phyloP scores from a whole-genome alignment of 2,113 vertebrate species.

The Camelus dromedarius region DNA sequence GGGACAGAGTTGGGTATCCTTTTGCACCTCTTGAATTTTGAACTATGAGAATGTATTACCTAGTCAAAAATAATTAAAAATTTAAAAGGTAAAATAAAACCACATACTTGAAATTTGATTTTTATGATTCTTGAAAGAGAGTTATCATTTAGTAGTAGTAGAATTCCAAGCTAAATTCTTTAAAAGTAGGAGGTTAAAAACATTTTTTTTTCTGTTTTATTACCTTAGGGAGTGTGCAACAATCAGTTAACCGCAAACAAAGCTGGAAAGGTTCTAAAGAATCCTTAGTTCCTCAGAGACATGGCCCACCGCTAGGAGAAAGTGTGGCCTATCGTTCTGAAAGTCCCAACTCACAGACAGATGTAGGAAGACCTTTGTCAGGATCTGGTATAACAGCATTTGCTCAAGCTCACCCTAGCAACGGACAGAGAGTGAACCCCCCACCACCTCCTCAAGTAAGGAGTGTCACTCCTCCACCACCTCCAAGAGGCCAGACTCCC shows the following conservation, averaged over 20 bases:
- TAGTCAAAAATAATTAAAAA: slow-evolving; percentile 40
- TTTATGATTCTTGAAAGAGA: slow-evolving; percentile 51
- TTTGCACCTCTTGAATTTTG: slow-evolving; percentile 49
- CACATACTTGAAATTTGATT: slow-evolving; percentile 35
- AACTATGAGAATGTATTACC: background rate
- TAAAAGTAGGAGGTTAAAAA: slow-evolving; percentile 55
- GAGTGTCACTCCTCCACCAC: slow-evolving; percentile 94
- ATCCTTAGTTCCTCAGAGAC: slow-evolving; percentile 93
- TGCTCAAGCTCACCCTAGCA: slow-evolving; percentile 90
- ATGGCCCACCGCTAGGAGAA: slow-evolving; percentile 91
- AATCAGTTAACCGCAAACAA: slow-evolving; percentile 92
- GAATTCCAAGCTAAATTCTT: slow-evolving; percentile 58
- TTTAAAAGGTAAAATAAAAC: slow-evolving; percentile 47
- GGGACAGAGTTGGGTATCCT: background rate
- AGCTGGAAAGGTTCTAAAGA: slow-evolving; percentile 99
- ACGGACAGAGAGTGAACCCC: slow-evolving; percentile 93
- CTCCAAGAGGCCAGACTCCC: slow-evolving; percentile 91
- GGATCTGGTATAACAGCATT: slow-evolving; percentile 91
- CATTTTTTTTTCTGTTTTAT: slow-evolving; percentile 65
- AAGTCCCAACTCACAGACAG: slow-evolving; percentile 92
- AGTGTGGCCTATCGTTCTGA: slow-evolving; percentile 93
- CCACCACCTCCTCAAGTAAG: slow-evolving; percentile 94
- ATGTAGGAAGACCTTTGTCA: slow-evolving; percentile 91
- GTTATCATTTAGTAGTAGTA: background rate
- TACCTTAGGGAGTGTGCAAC: slow-evolving; percentile 89